Conservation (phyloP, 2,888 invertebrate genomes). For the Elmis aenea region DNA sequence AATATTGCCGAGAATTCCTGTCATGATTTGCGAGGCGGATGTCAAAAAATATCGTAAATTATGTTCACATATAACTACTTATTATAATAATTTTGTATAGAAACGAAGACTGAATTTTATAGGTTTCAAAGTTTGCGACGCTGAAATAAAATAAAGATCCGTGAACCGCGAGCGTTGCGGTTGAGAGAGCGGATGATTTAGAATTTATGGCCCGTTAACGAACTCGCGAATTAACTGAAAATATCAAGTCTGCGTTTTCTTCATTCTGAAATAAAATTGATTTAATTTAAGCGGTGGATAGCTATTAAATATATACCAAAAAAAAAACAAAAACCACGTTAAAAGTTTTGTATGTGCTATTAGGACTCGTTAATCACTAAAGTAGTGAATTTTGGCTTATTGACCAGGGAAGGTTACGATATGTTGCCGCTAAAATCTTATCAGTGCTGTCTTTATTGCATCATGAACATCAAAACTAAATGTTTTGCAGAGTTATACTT, state of each 20-base stretch:
- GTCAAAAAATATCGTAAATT: constrained; percentile 32
- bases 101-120: constrained; percentile 31
- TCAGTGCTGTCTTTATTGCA: too few species aligned
- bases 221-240: constrained; percentile 15
- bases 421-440: too few species aligned
- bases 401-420: too few species aligned
- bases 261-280: too few species aligned
- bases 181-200: constrained; percentile 18
- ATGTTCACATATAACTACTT: constrained; percentile 32
- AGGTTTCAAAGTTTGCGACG: constrained; percentile 32
- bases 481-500: too few species aligned
- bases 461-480: too few species aligned
- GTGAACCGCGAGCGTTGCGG: constrained; percentile 16
- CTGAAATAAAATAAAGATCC: constrained; percentile 23
- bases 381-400: too few species aligned
- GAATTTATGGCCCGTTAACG: constrained; percentile 20
- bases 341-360: too few species aligned
- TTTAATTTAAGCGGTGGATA: too few species aligned
- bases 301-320: too few species aligned
- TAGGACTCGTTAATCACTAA: too few species aligned
- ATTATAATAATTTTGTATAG: constrained; percentile 38
- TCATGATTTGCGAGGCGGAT: constrained; percentile 27
- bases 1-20: constrained; percentile 27
- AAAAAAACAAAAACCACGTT: too few species aligned
- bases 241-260: constrained; percentile 9